These are phyloP conservation scores for Quadriops clusia DNA, from an alignment of 2,888 invertebrate species.

Conservation along the genomic window DNA sequence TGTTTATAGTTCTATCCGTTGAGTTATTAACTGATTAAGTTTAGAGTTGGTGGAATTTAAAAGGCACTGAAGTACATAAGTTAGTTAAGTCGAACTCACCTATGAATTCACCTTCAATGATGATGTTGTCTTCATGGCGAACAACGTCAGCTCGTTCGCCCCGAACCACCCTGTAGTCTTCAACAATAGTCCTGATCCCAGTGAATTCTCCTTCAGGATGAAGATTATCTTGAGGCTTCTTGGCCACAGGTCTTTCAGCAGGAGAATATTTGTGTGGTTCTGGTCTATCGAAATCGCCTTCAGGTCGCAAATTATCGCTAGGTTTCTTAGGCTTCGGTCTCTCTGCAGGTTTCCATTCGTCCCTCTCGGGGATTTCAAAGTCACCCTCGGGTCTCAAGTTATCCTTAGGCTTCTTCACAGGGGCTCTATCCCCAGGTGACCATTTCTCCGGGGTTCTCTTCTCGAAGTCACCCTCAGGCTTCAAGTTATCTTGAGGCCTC, in stretches of 20 bases:
- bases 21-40: too few species aligned
- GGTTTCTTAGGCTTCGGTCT: constrained; percentile 32
- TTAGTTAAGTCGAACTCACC: constrained; percentile 35
- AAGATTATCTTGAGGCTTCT: constrained; percentile 35
- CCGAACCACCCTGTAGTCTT: constrained; percentile 47
- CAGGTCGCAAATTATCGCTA: constrained; percentile 41
- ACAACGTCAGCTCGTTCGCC: constrained; percentile 55
- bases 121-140: constrained; percentile 53
- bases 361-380: constrained; percentile 26
- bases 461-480: constrained; percentile 43
- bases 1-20: too few species aligned
- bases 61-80: too few species aligned
- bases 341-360: constrained; percentile 35
- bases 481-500: constrained; percentile 38
- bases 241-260: constrained; percentile 33
- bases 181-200: constrained; percentile 39
- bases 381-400: constrained; percentile 52
- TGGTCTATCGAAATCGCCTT: constrained; percentile 34
- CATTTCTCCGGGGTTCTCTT: constrained; percentile 35
- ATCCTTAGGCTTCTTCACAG: constrained; percentile 34
- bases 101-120: constrained; percentile 52
- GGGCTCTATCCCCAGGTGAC: constrained; percentile 35
- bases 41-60: too few species aligned
- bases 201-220: constrained; percentile 29
- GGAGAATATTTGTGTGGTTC: constrained; percentile 25